These are phyloP conservation scores for Haliclystus octoradiatus DNA, from an alignment of 30 jellyfish, hydroid and myxozoan species.

Conservation along the genomic window DNA sequence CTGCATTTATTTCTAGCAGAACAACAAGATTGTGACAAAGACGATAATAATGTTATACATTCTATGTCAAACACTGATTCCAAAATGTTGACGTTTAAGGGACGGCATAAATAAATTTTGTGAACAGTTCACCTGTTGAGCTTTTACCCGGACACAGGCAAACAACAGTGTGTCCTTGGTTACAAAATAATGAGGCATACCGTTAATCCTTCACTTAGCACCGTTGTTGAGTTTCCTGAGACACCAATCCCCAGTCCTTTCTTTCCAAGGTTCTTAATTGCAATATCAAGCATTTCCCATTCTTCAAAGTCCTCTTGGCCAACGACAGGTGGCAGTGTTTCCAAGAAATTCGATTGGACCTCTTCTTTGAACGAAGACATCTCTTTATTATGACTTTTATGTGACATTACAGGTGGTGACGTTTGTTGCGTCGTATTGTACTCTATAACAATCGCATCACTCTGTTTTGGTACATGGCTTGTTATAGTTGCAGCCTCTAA, in stretches of 20 bases:
- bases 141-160: slow-evolving; percentile 75
- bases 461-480: slow-evolving; percentile 10
- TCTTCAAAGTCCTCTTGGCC: slow-evolving; percentile 10
- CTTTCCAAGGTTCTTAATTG: slow-evolving; percentile 31
- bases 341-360: too few relatives aligned
- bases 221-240: slow-evolving; percentile 71
- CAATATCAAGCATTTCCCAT: slow-evolving; percentile 56
- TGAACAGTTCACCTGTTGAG: too few relatives aligned
- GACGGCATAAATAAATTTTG: too few relatives aligned
- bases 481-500: slow-evolving; percentile 5
- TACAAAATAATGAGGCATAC: slow-evolving; percentile 22
- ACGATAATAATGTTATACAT: too few relatives aligned
- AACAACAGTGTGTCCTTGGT: slow-evolving; percentile 71
- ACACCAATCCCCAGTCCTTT: slow-evolving; percentile 93
- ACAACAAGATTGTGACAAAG: too few relatives aligned
- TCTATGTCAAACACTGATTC: too few relatives aligned
- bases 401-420: slow-evolving; percentile 3
- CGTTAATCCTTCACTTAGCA: slow-evolving; percentile 69
- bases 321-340: background rate
- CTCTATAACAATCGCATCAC: slow-evolving; percentile 7
- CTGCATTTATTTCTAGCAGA: too few relatives aligned
- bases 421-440: background rate
- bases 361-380: background rate
- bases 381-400: background rate
- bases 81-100: too few relatives aligned